A percentile compares a stretch with the other conserved stretches of the same genome.
phyloP scores from a whole-genome alignment of 2,888 invertebrate genomes.

The Danaus chrysippus region DNA sequence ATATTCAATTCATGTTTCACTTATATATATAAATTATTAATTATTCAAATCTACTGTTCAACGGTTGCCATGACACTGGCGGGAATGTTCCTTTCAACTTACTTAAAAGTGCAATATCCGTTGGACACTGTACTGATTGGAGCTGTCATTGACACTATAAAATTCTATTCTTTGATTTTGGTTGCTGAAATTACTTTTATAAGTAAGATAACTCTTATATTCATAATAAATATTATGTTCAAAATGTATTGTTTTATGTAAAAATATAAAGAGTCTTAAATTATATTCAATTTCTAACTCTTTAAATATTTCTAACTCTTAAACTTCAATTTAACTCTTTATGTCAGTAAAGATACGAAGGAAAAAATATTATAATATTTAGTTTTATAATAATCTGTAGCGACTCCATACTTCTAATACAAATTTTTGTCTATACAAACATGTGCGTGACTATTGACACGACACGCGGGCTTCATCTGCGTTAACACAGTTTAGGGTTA shows the following conservation, averaged over 20 bases:
- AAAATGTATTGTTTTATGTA: too few species aligned
- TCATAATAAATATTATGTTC: too few species aligned
- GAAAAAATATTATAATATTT: too few species aligned
- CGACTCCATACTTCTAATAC: conserved; percentile 8
- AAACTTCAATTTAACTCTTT: too few species aligned
- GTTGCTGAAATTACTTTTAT: too few species aligned
- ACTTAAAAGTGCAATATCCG: conserved; percentile 62
- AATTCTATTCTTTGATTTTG: background rate
- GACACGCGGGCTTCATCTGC: background rate
- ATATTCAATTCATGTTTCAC: conserved; percentile 11
- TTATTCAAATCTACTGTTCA: conserved; percentile 37
- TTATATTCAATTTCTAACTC: too few species aligned
- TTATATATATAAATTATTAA: conserved; percentile 12
- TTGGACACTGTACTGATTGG: conserved; percentile 47
- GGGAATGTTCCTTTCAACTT: conserved; percentile 51
- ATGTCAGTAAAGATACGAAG: too few species aligned
- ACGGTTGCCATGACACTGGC: conserved; percentile 49
- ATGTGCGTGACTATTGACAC: background rate
- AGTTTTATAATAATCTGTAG: background rate
- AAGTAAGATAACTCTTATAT: too few species aligned
- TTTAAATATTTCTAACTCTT: too few species aligned
- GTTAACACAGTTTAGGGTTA: background rate
- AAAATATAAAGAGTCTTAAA: too few species aligned
- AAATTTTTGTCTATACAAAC: background rate
- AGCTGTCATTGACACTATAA: conserved; percentile 39